Percentiles rank a stretch among this genome's conserved stretches.
Conservation (phyloP, 2,888 invertebrate genomes). For the Pristionchus japonicus region DNA sequence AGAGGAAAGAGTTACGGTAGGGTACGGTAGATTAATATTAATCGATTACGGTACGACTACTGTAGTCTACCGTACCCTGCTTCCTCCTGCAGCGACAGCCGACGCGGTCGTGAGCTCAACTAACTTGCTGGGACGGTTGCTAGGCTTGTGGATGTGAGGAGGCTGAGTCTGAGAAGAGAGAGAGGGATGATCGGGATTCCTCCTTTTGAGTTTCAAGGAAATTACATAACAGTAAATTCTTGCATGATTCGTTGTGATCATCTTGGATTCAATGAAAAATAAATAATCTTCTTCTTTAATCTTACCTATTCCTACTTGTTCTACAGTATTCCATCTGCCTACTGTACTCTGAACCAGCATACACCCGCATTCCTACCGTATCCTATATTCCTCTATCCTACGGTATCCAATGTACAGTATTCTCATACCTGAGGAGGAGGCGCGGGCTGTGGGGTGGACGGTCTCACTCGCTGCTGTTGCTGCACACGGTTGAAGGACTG, state of each 20-base stretch:
- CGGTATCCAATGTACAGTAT: neutral
- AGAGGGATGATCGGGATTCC: neutral
- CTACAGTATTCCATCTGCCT: too few relatives aligned
- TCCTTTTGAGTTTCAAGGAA: too few relatives aligned
- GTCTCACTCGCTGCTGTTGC: slow-evolving; percentile 24
- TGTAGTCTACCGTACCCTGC: neutral
- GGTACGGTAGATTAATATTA: neutral
- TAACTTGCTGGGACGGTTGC: slow-evolving; percentile 12
- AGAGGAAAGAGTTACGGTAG: slow-evolving; percentile 1
- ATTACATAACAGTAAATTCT: too few relatives aligned
- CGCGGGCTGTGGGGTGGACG: neutral
- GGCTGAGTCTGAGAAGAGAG: neutral
- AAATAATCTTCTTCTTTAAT: too few relatives aligned
- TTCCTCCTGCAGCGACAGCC: neutral
- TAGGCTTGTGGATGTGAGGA: neutral
- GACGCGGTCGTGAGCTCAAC: slow-evolving; percentile 35
- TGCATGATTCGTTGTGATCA: too few relatives aligned
- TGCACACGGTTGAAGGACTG: neutral
- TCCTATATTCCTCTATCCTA: neutral
- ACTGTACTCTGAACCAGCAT: too few relatives aligned
- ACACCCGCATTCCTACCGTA: too few relatives aligned
- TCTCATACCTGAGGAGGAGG: neutral
- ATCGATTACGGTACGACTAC: slow-evolving; percentile 13
- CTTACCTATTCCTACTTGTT: too few relatives aligned
- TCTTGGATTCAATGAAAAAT: too few relatives aligned